Evolutionary conservation across 2,888 invertebrate genomes (phyloP).

Genomic region (Euplexia lucipara): DNA sequence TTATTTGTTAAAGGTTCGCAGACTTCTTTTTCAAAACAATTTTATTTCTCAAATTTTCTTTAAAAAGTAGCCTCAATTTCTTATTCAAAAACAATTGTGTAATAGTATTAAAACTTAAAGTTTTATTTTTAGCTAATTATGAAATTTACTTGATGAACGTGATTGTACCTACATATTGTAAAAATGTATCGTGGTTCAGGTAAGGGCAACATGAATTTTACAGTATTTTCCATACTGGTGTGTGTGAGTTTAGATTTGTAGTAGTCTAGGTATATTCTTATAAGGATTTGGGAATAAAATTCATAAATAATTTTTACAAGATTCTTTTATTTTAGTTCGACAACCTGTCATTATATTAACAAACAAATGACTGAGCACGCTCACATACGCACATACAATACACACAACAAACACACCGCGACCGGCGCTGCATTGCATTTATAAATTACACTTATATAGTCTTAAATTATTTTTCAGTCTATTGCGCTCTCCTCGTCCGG

Average conservation of each 20-base stretch:
- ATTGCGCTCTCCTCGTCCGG: slow-evolving; percentile 91
- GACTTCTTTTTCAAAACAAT: not conserved
- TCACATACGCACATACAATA: slow-evolving; percentile 92
- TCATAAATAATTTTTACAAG: slow-evolving; percentile 86
- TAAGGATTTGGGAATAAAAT: slow-evolving; percentile 73
- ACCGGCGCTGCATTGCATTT: slow-evolving; percentile 92
- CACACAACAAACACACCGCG: slow-evolving; percentile 92
- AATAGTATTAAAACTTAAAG: not conserved
- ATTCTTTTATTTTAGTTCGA: slow-evolving; percentile 93
- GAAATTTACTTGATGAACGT: not conserved
- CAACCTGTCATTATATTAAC: slow-evolving; percentile 95
- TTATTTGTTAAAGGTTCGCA: not conserved
- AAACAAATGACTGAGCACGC: slow-evolving; percentile 91
- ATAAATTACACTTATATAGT: slow-evolving; percentile 92
- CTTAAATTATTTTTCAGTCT: slow-evolving; percentile 92
- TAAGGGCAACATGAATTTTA: not conserved
- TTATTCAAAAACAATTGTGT: too few relatives aligned
- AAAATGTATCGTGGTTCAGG: slow-evolving; percentile 4
- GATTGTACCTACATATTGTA: slow-evolving; percentile 4
- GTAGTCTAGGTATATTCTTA: slow-evolving; percentile 2
- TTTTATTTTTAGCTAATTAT: not conserved
- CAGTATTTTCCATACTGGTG: slow-evolving; percentile 28
- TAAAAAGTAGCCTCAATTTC: not conserved
- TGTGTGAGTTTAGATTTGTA: slow-evolving; percentile 10
- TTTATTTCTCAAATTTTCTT: slow-evolving; percentile 1